Conservation (phyloP, 2,888 invertebrate genomes). For the Baronia brevicornis region DNA sequence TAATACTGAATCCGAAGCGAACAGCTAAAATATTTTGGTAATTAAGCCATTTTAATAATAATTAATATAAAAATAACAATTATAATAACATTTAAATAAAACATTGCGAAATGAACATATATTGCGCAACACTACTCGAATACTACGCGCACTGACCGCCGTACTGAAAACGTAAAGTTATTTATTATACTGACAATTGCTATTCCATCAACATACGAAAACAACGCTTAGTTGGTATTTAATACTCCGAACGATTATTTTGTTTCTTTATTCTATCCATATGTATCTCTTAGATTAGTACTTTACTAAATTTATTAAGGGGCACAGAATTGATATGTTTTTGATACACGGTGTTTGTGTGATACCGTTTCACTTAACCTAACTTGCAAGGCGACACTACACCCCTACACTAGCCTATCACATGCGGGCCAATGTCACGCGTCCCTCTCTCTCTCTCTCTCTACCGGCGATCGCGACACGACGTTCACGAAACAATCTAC, state of each 20-base stretch:
- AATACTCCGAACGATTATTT: slow-evolving; percentile 69
- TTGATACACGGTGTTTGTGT: slow-evolving; percentile 82
- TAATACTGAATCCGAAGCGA: slow-evolving; percentile 72
- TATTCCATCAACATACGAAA: slow-evolving; percentile 53
- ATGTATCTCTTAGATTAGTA: slow-evolving; percentile 73
- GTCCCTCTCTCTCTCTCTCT: slow-evolving; percentile 34
- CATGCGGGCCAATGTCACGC: slow-evolving; percentile 72
- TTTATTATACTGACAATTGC: slow-evolving; percentile 28
- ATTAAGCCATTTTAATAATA: slow-evolving; percentile 61
- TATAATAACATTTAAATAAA: slow-evolving; percentile 46
- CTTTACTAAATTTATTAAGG: slow-evolving; percentile 78
- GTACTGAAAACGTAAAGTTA: slow-evolving; percentile 45
- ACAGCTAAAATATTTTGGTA: slow-evolving; percentile 68
- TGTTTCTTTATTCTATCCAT: slow-evolving; percentile 68
- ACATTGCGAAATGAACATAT: slow-evolving; percentile 51
- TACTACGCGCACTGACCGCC: slow-evolving; percentile 45
- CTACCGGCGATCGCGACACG: slow-evolving; percentile 29
- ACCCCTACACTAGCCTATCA: slow-evolving; percentile 70
- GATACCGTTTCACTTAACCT: slow-evolving; percentile 74
- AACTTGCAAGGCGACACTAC: slow-evolving; percentile 72
- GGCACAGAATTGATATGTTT: slow-evolving; percentile 89
- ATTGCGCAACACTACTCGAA: slow-evolving; percentile 63
- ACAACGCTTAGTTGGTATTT: slow-evolving; percentile 71
- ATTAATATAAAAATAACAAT: slow-evolving; percentile 56
- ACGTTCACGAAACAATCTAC: slow-evolving; percentile 48